phyloP scores from a whole-genome alignment of 2,888 invertebrate species.

The Ommatoiulus sabulosus region DNA sequence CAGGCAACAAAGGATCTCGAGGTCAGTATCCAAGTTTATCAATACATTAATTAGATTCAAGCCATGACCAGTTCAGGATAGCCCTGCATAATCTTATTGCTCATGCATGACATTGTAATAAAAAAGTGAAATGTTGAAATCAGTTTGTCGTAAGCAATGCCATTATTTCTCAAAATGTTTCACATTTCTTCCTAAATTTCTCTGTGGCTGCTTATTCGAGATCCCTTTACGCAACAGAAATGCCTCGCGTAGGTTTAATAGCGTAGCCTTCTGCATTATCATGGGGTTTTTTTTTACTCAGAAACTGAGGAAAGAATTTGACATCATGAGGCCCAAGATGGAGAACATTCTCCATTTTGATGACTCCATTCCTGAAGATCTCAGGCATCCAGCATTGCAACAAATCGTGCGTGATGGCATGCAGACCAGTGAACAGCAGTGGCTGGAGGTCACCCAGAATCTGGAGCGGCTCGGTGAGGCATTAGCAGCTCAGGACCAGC shows the following conservation, averaged over 20 bases:
- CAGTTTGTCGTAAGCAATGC: no score
- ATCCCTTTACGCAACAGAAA: neutral
- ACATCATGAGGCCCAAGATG: neutral
- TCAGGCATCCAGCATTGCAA: constrained; percentile 42
- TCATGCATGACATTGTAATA: no score
- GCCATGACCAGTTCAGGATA: no score
- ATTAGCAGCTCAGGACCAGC: neutral
- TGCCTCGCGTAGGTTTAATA: neutral
- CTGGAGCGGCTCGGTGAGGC: neutral
- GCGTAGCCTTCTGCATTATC: neutral
- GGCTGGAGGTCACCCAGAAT: neutral
- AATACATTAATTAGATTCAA: neutral
- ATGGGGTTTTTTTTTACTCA: neutral
- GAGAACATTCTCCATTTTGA: constrained; percentile 29
- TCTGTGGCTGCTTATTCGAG: no score
- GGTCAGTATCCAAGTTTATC: constrained; percentile 15
- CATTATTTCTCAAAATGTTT: no score
- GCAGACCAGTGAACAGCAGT: constrained; percentile 22
- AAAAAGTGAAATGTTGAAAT: no score
- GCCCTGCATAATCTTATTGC: no score
- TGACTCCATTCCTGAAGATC: constrained; percentile 12
- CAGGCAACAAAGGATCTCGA: constrained; percentile 35
- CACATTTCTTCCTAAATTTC: no score
- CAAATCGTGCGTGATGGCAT: neutral
- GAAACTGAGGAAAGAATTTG: constrained; percentile 37